Evolutionary conservation across 2,888 invertebrate genomes (phyloP), one percentile per base, ranked within the genome.

Genomic region (Cecidostiba fungosa): DNA sequence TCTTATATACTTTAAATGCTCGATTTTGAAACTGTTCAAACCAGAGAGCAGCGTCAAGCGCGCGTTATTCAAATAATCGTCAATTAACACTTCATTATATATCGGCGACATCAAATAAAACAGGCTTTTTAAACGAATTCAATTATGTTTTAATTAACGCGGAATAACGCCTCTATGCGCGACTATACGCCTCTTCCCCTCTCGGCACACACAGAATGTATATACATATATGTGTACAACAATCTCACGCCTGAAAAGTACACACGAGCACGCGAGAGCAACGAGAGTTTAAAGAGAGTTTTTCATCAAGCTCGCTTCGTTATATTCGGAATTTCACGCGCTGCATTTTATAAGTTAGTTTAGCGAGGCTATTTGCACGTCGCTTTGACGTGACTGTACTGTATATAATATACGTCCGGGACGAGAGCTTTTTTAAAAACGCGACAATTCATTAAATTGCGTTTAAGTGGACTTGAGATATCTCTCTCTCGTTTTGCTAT

Each of bases 361-460:
- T 39, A 39, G 39, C 77, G 1, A 23, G 16, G 59, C 8, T 39
- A 36, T 32, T 76, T 59, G 76, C 54, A 10, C 62, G 23, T 23
- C 39, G 36, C 62, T 77, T 77, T 62, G 77, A 77, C 26, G 39
- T n/a, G n/a, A 16, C 0, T 0, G 12, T 43, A 43, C 8, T 39
- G 12, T 43, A 43, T 10, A 43, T 8, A 8, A 12, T 10, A 10
- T 12, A 36, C 6, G 36, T 12, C 43, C 43, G 12, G 12, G 32
- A 32, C n/a, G 43, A 2, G 3, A 26, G 62, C 59, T 19, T 77
- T 43, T 77, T 26, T 39, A 23, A 66, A 66, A 66, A 23, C 23
- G 36, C n/a, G 32, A 39, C 39, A 54, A 77, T 62, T 26, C 62
- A 77, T 26, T 39, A 62, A 47, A 62, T 77, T 62, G 77, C 23